A percentile compares a stretch with the other conserved stretches of the same genome.
Evolutionary conservation across 2,888 invertebrate species (phyloP).

Genomic region (Peribatodes rhomboidaria): DNA sequence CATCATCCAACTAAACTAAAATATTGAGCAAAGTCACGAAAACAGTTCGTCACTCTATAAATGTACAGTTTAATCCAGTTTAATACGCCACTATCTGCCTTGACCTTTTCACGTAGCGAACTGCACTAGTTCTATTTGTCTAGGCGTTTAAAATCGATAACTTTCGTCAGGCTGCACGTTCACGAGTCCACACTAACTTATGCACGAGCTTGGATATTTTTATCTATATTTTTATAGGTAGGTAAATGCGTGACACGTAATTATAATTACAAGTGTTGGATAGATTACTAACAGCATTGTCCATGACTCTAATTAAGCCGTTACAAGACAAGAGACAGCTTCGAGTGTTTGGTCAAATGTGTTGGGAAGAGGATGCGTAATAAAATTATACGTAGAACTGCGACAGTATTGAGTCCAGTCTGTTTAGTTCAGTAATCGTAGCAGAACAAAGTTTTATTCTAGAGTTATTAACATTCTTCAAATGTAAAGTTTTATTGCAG

Average conservation of each 20-base stretch:
- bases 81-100: slow-evolving; percentile 54
- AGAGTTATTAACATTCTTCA: no score
- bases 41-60: slow-evolving; percentile 10
- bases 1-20: not conserved
- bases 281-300: not conserved
- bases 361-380: no score
- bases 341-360: not conserved
- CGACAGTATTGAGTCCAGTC: no score
- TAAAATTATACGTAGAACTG: no score
- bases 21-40: not conserved
- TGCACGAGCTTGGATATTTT: not conserved
- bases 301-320: slow-evolving; percentile 11
- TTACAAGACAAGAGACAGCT: not conserved
- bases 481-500: no score
- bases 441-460: no score
- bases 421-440: no score
- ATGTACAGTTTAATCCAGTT: slow-evolving; percentile 33
- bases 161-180: slow-evolving; percentile 51
- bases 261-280: not conserved
- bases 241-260: no score
- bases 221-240: not conserved
- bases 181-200: slow-evolving; percentile 24
- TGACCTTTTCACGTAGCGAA: slow-evolving; percentile 60
- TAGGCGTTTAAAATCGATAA: slow-evolving; percentile 60
- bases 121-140: slow-evolving; percentile 59